These are phyloP conservation scores for Eupleurogrammus muticus DNA, from an alignment of 2,797 vertebrate species.

Conservation along the genomic window DNA sequence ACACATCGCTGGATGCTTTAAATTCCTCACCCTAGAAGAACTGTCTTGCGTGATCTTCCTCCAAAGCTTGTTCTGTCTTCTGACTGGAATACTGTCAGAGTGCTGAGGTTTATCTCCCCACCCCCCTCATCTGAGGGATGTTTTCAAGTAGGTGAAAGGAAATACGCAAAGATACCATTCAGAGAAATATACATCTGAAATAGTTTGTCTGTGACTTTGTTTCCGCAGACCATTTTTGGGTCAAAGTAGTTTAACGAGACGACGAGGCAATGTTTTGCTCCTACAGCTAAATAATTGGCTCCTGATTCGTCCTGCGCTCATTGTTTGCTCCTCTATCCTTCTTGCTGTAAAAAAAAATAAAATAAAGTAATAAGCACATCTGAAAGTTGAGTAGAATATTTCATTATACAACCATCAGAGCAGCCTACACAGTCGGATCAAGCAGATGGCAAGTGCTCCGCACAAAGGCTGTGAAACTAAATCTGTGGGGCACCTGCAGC, in stretches of 20 bases:
- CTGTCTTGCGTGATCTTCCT: conserved; percentile 63
- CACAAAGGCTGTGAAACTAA: conserved; percentile 75
- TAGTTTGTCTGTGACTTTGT: conserved; percentile 40
- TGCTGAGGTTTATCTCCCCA: conserved; percentile 30
- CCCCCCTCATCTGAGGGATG: conserved; percentile 33
- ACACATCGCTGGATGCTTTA: conserved; percentile 70
- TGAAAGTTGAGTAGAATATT: conserved; percentile 58
- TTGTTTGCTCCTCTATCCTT: not conserved
- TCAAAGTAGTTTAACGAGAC: conserved; percentile 34
- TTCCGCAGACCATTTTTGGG: conserved; percentile 34
- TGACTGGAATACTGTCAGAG: conserved; percentile 51
- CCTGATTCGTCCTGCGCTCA: not conserved
- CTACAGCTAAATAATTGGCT: conserved; percentile 10
- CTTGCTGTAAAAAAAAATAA: conserved; percentile 38
- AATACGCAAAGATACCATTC: conserved; percentile 17
- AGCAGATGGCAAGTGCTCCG: conserved; percentile 76
- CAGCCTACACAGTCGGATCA: conserved; percentile 63
- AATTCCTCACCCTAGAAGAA: conserved; percentile 68
- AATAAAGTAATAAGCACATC: conserved; percentile 35
- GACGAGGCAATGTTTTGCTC: conserved; percentile 5
- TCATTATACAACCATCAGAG: conserved; percentile 44
- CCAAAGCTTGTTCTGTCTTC: conserved; percentile 57
- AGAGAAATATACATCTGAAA: conserved; percentile 30
- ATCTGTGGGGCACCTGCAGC: conserved; percentile 74
- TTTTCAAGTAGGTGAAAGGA: conserved; percentile 44